These are phyloP conservation scores for Amphipoea lucens DNA, from an alignment of 2,888 invertebrate species.

Conservation along the genomic window DNA sequence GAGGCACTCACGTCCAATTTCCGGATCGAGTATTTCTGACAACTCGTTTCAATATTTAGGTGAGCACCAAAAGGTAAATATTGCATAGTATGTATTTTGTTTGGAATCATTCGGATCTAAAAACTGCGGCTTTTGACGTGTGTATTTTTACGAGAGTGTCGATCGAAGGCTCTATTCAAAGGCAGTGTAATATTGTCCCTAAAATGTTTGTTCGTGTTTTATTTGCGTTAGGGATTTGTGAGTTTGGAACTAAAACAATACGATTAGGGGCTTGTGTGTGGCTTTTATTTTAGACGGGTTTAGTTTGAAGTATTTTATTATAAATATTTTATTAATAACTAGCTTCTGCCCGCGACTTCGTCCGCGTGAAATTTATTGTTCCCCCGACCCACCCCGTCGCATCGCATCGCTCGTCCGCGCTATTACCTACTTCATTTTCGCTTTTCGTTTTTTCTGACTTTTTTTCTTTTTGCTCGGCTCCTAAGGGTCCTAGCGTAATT, in stretches of 20 bases:
- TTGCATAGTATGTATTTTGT: constrained; percentile 56
- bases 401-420: no score
- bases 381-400: no score
- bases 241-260: constrained; percentile 30
- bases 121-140: constrained; percentile 55
- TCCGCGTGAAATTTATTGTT: neutral
- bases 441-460: no score
- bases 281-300: constrained; percentile 23
- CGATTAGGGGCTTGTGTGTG: neutral
- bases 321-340: neutral
- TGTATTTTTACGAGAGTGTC: constrained; percentile 31
- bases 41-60: constrained; percentile 70
- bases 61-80: constrained; percentile 65
- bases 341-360: neutral
- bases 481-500: no score
- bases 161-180: constrained; percentile 31
- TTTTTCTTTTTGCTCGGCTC: no score
- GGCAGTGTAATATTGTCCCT: constrained; percentile 18
- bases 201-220: constrained; percentile 34
- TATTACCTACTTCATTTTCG: neutral
- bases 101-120: constrained; percentile 60
- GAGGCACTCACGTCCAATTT: constrained; percentile 70
- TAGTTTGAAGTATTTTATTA: neutral
- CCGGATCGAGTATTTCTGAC: constrained; percentile 68
- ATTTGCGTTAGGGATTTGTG: constrained; percentile 15